phyloP scores from a whole-genome alignment of 2,888 invertebrate species.

The Campaea margaritaria region DNA sequence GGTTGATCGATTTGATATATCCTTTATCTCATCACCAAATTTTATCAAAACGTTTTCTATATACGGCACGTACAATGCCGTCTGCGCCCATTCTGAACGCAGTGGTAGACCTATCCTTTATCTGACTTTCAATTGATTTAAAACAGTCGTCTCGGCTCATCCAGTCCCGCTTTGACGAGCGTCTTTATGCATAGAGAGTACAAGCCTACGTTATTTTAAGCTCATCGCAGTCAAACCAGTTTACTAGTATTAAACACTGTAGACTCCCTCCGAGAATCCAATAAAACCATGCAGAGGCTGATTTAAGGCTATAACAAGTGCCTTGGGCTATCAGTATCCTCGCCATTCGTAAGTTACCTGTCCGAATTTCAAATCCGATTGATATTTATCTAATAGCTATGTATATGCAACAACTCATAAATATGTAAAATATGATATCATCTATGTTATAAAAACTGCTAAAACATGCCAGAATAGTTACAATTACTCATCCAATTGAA shows the following conservation, averaged over 20 bases:
- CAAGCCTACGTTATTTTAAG: slow-evolving; percentile 29
- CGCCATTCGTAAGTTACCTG: neutral
- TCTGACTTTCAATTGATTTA: neutral
- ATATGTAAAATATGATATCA: neutral
- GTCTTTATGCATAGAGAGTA: neutral
- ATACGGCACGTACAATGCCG: too few species aligned
- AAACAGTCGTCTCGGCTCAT: neutral
- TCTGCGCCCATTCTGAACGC: too few species aligned
- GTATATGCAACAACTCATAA: neutral
- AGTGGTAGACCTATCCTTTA: too few species aligned
- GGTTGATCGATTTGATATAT: too few species aligned
- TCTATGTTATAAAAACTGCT: neutral
- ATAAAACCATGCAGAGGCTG: slow-evolving; percentile 49
- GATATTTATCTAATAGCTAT: slow-evolving; percentile 13
- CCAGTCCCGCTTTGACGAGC: too few species aligned
- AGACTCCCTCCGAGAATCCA: slow-evolving; percentile 39
- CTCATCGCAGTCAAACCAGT: slow-evolving; percentile 53
- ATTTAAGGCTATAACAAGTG: slow-evolving; percentile 41
- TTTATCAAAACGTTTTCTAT: too few species aligned
- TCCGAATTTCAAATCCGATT: neutral
- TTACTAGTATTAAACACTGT: slow-evolving; percentile 45
- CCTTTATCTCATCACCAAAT: too few species aligned
- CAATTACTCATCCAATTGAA: neutral
- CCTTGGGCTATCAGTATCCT: slow-evolving; percentile 12
- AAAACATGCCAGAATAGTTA: neutral